Conservation (phyloP, 2,797 vertebrate species). For the Scolopax rusticola region DNA sequence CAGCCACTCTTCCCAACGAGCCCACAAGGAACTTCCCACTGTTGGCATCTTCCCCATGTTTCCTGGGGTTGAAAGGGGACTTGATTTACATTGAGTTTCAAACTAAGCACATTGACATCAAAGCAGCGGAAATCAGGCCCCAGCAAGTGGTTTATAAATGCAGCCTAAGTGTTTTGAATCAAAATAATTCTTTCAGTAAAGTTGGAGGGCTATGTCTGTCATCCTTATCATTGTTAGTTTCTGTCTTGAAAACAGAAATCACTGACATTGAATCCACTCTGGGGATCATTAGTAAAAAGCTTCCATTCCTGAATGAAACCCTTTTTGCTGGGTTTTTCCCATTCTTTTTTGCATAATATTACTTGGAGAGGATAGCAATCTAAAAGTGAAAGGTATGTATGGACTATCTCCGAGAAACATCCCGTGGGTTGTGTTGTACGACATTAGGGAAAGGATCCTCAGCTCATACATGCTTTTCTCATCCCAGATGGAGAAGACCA, state of each 20-base stretch:
- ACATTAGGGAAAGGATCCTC: background rate
- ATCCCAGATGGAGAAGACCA: background rate
- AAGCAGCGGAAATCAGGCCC: constrained; percentile 46
- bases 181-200: constrained; percentile 54
- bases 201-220: background rate
- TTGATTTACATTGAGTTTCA: constrained; percentile 54
- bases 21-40: background rate
- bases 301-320: background rate
- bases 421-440: background rate
- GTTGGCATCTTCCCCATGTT: constrained; percentile 24
- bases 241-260: constrained; percentile 31
- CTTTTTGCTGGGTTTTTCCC: background rate
- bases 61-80: constrained; percentile 22
- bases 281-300: background rate
- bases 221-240: constrained; percentile 30
- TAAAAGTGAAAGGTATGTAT: background rate
- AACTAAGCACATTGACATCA: constrained; percentile 48
- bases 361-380: background rate
- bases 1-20: background rate
- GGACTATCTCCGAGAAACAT: background rate
- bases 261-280: background rate
- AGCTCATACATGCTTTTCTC: background rate
- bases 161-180: constrained; percentile 63
- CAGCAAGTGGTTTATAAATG: constrained; percentile 60
- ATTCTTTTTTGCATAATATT: background rate